Evolutionary conservation across 2,113 vertebrate genomes (phyloP).

Genomic region (Rhinopithecus roxellana): DNA sequence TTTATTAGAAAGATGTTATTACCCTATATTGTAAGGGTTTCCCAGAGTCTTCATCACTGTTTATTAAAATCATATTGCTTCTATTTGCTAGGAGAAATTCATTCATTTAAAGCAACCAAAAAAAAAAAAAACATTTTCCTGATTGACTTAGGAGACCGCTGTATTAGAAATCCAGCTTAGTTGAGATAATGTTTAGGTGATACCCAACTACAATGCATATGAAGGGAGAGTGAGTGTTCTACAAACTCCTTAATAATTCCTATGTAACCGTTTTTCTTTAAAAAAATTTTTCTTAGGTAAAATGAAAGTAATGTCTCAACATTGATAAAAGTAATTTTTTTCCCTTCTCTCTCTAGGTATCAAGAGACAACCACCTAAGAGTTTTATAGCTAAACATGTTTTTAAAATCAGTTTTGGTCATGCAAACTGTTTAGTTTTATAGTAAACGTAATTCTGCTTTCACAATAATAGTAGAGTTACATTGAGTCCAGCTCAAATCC

Average conservation of each 20-base stretch:
- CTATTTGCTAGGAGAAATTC: constrained; percentile 58
- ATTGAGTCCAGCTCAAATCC: not conserved
- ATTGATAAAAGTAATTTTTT: not conserved
- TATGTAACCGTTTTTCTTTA: not conserved
- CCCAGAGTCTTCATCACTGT: constrained; percentile 61
- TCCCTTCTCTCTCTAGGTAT: not conserved
- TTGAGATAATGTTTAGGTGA: not conserved
- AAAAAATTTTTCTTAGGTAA: not conserved
- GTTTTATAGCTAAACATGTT: constrained; percentile 20
- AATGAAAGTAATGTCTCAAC: constrained; percentile 37
- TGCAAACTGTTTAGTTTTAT: constrained; percentile 11
- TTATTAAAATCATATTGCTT: constrained; percentile 55
- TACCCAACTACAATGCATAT: not conserved
- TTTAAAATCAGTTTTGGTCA: not conserved
- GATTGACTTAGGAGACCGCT: not conserved
- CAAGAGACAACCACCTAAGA: constrained; percentile 2
- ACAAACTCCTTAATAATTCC: not conserved
- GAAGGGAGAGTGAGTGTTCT: not conserved
- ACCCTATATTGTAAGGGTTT: constrained; percentile 11
- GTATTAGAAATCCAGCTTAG: not conserved
- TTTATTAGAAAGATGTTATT: constrained; percentile 53
- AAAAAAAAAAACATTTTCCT: constrained; percentile 12
- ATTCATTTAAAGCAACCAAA: constrained; percentile 53
- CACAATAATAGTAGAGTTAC: not conserved
- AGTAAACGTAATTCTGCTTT: not conserved